phyloP scores from a whole-genome alignment of 2,888 invertebrate species.

The Dryomyza anilis region DNA sequence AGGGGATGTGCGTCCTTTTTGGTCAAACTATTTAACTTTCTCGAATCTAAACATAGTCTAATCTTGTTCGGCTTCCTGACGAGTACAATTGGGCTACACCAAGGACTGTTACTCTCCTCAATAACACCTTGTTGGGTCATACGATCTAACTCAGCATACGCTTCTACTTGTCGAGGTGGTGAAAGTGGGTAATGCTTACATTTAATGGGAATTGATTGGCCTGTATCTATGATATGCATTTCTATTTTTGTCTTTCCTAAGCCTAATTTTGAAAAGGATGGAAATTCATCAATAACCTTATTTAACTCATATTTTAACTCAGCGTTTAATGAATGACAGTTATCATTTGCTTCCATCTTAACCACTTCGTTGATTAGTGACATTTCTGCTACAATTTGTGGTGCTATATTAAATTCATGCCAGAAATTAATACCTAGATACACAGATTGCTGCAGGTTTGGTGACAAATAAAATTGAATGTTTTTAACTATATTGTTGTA shows the following conservation, averaged over 20 bases:
- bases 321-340: neutral
- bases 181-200: slow-evolving; percentile 1
- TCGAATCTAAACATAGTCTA: too few species aligned
- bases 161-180: slow-evolving; percentile 10
- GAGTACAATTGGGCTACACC: too few species aligned
- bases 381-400: slow-evolving; percentile 1
- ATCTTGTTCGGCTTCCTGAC: too few species aligned
- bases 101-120: too few species aligned
- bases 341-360: neutral
- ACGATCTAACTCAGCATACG: slow-evolving; percentile 8
- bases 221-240: slow-evolving; percentile 16
- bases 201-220: neutral
- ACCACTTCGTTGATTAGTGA: neutral
- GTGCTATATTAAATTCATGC: slow-evolving; percentile 19
- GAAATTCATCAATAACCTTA: slow-evolving; percentile 13
- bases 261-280: slow-evolving; percentile 5
- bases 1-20: too few species aligned
- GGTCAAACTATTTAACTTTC: too few species aligned
- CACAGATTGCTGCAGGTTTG: neutral
- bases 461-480: slow-evolving; percentile 16
- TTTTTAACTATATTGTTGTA: slow-evolving; percentile 1
- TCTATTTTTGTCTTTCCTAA: slow-evolving; percentile 1
- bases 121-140: slow-evolving; percentile 18
- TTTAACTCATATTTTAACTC: neutral
- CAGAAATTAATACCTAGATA: slow-evolving; percentile 15